Evolutionary conservation across 1,140 invertebrate species (phyloP).

Genomic region (Leptinotarsa lineolata): DNA sequence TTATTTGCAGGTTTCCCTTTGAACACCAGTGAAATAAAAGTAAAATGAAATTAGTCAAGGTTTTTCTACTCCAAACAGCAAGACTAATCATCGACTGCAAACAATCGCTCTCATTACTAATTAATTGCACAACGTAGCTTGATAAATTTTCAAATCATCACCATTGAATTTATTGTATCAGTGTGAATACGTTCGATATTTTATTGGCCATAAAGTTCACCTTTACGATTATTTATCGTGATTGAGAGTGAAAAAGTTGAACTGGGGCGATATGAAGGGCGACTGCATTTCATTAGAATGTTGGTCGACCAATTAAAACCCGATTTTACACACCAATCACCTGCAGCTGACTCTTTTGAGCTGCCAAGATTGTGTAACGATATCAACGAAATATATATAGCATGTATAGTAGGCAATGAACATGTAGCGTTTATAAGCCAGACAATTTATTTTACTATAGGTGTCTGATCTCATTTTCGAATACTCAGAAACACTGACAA

Average conservation of each 20-base stretch:
- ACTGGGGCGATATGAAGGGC: slow-evolving; percentile 44
- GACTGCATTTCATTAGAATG: slow-evolving; percentile 53
- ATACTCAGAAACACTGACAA: too few species aligned
- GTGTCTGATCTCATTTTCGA: not conserved
- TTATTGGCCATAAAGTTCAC: slow-evolving; percentile 24
- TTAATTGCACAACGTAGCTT: not conserved
- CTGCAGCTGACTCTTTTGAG: slow-evolving; percentile 10
- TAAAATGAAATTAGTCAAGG: too few species aligned
- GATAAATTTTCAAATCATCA: slow-evolving; percentile 2
- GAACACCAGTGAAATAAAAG: too few species aligned
- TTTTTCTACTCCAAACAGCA: too few species aligned
- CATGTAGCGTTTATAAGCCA: not conserved
- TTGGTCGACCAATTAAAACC: slow-evolving; percentile 41
- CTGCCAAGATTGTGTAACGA: slow-evolving; percentile 16
- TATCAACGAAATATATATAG: slow-evolving; percentile 4
- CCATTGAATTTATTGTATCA: not conserved
- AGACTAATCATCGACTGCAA: not conserved
- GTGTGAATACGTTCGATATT: slow-evolving; percentile 15
- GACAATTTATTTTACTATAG: not conserved
- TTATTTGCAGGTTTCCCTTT: too few species aligned
- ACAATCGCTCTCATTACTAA: not conserved
- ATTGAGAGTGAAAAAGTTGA: slow-evolving; percentile 25
- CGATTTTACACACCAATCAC: slow-evolving; percentile 38
- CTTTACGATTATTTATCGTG: slow-evolving; percentile 22
- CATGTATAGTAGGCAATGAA: not conserved